Evolutionary conservation across 2,888 invertebrate genomes (phyloP).

Genomic region (Lampropteryx suffumata): DNA sequence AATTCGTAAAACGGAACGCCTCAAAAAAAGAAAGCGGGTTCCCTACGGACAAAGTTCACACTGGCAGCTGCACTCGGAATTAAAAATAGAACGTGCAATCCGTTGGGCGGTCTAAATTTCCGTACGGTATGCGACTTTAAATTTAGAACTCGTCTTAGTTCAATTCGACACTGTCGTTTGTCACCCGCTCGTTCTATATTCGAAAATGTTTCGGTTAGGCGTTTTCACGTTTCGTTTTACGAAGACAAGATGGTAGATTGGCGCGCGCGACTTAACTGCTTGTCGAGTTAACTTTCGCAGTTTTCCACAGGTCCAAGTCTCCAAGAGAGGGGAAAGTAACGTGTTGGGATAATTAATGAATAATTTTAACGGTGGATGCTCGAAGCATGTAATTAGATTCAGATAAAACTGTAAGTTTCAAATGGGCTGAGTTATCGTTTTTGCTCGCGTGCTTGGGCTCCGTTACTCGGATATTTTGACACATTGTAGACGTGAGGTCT

Average conservation of each 20-base stretch:
- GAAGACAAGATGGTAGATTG: conserved; percentile 44
- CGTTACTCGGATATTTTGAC: conserved; percentile 20
- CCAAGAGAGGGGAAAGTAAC: conserved; percentile 74
- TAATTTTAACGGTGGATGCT: conserved; percentile 60
- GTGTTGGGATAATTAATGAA: conserved; percentile 67
- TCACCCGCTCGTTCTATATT: conserved; percentile 70
- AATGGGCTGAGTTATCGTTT: conserved; percentile 11
- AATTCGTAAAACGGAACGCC: conserved; percentile 46
- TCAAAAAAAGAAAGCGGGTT: conserved; percentile 57
- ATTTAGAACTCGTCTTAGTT: conserved; percentile 77
- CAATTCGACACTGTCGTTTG: conserved; percentile 76
- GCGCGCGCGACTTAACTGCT: conserved; percentile 55
- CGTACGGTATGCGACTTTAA: conserved; percentile 74
- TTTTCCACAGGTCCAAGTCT: conserved; percentile 58
- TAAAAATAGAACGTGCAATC: conserved; percentile 76
- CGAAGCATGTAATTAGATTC: conserved; percentile 54
- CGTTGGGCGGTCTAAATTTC: conserved; percentile 78
- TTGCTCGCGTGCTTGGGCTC: conserved; percentile 11
- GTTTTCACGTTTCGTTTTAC: conserved; percentile 46
- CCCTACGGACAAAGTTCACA: conserved; percentile 72
- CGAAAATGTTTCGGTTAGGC: conserved; percentile 39
- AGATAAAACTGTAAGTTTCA: conserved; percentile 31
- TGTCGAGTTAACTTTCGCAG: conserved; percentile 66
- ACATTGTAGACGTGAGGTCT: conserved; percentile 10
- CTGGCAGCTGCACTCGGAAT: conserved; percentile 74